phyloP scores from a whole-genome alignment of 2,797 vertebrate genomes.

The Xenopus petersii region DNA sequence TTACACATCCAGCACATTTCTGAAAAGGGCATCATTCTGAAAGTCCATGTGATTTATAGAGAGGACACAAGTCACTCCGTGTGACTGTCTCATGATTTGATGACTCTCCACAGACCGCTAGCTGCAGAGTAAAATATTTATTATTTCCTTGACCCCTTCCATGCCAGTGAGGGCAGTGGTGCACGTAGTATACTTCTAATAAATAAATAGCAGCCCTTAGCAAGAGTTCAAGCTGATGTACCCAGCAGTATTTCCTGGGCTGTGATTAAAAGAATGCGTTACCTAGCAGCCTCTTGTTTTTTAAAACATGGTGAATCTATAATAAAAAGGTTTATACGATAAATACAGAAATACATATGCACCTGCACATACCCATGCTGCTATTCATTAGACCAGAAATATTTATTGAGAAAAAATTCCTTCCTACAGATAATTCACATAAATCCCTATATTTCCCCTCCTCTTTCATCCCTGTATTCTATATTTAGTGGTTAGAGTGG shows the following conservation, averaged over 20 bases:
- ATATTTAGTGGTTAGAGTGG: constrained; percentile 15
- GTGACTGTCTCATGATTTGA: constrained; percentile 35
- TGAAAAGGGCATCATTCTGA: constrained; percentile 19
- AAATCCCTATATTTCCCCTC: background rate
- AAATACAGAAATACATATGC: background rate
- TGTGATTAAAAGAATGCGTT: background rate
- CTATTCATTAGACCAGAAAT: too few species aligned
- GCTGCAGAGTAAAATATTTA: constrained; percentile 22
- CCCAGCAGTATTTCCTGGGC: background rate
- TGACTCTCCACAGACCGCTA: constrained; percentile 36
- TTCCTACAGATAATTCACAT: too few species aligned
- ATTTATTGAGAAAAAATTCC: too few species aligned
- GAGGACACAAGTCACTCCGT: constrained; percentile 15
- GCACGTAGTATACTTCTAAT: background rate
- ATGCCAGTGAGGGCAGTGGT: background rate
- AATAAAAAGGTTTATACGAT: background rate
- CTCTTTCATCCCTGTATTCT: background rate
- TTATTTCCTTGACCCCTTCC: constrained; percentile 23
- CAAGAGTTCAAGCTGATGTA: background rate
- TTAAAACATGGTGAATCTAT: too few species aligned
- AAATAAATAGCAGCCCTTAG: background rate
- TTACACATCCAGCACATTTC: background rate
- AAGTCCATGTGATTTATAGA: constrained; percentile 24
- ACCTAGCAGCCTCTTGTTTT: too few species aligned
- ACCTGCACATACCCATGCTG: background rate